Conservation (phyloP, 2,113 vertebrate species). For the Tachysurus fulvidraco region DNA sequence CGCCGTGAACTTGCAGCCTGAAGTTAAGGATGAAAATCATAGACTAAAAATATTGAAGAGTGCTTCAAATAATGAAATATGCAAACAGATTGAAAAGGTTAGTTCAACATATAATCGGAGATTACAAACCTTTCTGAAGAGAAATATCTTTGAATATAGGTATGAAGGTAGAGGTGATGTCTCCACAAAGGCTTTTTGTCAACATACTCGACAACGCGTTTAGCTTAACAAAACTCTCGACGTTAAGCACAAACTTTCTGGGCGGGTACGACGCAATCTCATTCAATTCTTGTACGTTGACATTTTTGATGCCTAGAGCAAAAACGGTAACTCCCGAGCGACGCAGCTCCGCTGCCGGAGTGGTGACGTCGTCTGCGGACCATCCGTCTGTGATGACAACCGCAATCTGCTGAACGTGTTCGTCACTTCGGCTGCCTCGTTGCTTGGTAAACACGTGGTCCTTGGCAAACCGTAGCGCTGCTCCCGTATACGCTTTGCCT, state of each 20-base stretch:
- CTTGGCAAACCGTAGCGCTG: conserved; percentile 72
- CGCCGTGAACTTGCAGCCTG: conserved; percentile 76
- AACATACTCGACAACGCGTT: conserved; percentile 64
- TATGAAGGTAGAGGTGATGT: conserved; percentile 54
- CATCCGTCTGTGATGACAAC: conserved; percentile 77
- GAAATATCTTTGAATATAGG: neutral
- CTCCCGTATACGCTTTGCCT: conserved; percentile 69
- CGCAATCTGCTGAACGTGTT: conserved; percentile 74
- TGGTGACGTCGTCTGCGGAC: conserved; percentile 70
- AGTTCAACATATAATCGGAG: neutral
- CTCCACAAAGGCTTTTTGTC: conserved; percentile 72
- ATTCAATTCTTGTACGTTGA: conserved; percentile 58
- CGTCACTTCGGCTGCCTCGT: conserved; percentile 67
- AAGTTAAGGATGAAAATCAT: neutral
- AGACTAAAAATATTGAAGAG: neutral
- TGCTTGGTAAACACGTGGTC: conserved; percentile 64
- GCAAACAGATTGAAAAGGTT: neutral
- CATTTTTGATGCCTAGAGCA: conserved; percentile 70
- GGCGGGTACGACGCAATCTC: conserved; percentile 77
- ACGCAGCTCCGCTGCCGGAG: conserved; percentile 68
- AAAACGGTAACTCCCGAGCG: conserved; percentile 71
- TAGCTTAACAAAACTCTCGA: conserved; percentile 73
- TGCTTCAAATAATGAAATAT: neutral
- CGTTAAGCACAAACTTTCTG: conserved; percentile 64
- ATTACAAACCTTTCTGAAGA: conserved; percentile 36